Evolutionary conservation across 2,113 vertebrate genomes (phyloP).

Genomic region (Bubo blakistoni): DNA sequence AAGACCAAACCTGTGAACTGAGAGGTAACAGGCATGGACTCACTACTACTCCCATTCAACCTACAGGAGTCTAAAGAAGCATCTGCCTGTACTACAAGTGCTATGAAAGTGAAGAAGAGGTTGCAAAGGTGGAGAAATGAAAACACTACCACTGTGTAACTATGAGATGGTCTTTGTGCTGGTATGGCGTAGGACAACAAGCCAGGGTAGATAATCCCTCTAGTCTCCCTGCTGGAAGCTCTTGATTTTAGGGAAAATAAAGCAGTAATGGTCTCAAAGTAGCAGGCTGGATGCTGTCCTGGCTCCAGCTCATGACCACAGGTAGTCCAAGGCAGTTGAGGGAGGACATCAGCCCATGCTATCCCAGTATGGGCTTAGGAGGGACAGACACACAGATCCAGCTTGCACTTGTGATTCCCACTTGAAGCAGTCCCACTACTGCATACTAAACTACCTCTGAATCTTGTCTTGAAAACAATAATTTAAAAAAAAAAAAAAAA

Average conservation of each 20-base stretch:
- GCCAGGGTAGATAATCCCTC: neutral
- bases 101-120: neutral
- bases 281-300: neutral
- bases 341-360: neutral
- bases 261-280: neutral
- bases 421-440: neutral
- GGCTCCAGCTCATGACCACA: neutral
- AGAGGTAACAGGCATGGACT: neutral
- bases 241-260: neutral
- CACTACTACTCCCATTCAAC: neutral
- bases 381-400: neutral
- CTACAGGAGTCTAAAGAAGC: neutral
- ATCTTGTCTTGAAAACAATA: neutral
- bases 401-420: neutral
- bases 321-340: neutral
- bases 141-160: neutral
- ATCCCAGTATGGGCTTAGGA: neutral
- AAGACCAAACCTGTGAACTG: neutral
- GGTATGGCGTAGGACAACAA: neutral
- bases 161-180: neutral
- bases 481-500: neutral
- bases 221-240: neutral
- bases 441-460: neutral
- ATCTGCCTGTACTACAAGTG: neutral
- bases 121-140: neutral